Evolutionary conservation across 53 echinoderm and acorn worm species (phyloP).

Genomic region (Zoroaster sp.): DNA sequence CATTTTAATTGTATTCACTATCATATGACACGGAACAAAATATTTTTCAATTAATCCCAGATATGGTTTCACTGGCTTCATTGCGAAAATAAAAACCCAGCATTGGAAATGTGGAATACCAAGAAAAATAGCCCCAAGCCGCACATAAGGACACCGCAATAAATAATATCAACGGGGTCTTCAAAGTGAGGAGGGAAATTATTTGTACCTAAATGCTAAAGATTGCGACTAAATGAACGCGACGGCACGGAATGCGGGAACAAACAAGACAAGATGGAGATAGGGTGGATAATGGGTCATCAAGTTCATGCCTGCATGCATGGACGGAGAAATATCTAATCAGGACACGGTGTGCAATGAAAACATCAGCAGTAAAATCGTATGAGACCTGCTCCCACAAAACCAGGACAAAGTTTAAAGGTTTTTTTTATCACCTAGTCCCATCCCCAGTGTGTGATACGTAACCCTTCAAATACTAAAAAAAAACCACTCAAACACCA

Average conservation of each 20-base stretch:
- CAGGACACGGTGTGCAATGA: too few species aligned
- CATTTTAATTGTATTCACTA: not conserved
- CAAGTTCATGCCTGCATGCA: too few species aligned
- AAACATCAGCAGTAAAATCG: too few species aligned
- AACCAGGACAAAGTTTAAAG: too few species aligned
- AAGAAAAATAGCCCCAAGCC: slow-evolving; percentile 3
- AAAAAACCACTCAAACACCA: too few species aligned
- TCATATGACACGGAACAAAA: not conserved
- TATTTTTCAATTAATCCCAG: slow-evolving; percentile 22
- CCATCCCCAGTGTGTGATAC: too few species aligned
- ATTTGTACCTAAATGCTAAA: slow-evolving; percentile 10
- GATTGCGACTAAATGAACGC: not conserved
- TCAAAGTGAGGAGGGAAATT: not conserved
- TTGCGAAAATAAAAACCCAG: not conserved
- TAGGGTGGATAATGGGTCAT: too few species aligned
- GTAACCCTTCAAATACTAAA: too few species aligned
- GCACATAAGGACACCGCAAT: not conserved
- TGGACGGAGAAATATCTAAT: too few species aligned
- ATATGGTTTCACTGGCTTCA: not conserved
- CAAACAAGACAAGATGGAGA: not conserved
- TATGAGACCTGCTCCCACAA: too few species aligned
- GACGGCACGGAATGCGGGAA: slow-evolving; percentile 21
- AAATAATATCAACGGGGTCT: slow-evolving; percentile 11
- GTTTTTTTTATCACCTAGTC: too few species aligned
- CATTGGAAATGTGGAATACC: not conserved